Evolutionary conservation across 2,113 vertebrate genomes (phyloP).

Genomic region (Lamprotornis superbus): DNA sequence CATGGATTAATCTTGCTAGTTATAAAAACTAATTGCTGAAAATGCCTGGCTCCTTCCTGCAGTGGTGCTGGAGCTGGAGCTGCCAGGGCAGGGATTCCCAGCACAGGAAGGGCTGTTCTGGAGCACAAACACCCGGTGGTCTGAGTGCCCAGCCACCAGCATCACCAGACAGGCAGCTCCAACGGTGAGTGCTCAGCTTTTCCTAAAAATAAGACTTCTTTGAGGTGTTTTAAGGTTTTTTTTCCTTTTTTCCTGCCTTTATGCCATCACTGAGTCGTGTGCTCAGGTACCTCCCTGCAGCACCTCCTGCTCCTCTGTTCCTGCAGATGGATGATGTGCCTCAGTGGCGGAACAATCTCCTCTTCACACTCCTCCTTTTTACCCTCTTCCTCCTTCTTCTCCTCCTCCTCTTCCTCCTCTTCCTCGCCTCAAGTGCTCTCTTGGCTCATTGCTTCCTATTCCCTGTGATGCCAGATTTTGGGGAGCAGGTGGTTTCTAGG

Average conservation of each 20-base stretch:
- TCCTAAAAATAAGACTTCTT: neutral
- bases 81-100: accelerated
- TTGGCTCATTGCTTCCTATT: accelerated
- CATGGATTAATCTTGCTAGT: slow-evolving; percentile 18
- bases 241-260: neutral
- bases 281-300: neutral
- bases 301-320: accelerated
- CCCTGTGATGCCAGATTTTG: accelerated
- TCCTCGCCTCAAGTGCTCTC: no score
- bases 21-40: neutral
- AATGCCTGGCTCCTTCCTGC: accelerated
- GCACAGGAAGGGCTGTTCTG: neutral
- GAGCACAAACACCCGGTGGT: accelerated
- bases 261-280: accelerated
- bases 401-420: neutral
- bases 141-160: neutral
- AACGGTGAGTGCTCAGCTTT: neutral
- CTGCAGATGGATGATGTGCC: neutral
- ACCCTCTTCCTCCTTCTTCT: neutral
- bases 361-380: neutral
- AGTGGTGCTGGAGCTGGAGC: accelerated
- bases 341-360: neutral
- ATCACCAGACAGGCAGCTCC: neutral
- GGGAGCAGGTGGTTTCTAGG: neutral
- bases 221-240: neutral